Evolutionary conservation across 2,113 vertebrate genomes (phyloP).

Genomic region (Hippopotamus amphibius): DNA sequence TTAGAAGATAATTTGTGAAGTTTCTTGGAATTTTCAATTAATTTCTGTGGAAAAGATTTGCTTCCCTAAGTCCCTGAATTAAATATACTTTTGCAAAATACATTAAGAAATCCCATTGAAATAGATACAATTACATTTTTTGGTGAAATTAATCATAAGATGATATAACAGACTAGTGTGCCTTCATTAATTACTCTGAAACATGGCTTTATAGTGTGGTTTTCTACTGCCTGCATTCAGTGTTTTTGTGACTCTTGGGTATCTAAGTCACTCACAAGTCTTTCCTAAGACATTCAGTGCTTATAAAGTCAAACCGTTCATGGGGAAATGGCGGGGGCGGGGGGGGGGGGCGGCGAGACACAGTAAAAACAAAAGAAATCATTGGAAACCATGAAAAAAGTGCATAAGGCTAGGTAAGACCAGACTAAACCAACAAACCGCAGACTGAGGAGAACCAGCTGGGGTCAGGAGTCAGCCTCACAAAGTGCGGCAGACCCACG

Average conservation of each 20-base stretch:
- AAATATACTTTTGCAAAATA: neutral
- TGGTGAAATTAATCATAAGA: neutral
- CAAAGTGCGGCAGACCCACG: neutral
- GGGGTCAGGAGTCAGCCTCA: neutral
- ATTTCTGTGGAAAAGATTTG: neutral
- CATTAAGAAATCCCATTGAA: neutral
- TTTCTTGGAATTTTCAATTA: conserved; percentile 28
- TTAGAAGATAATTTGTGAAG: neutral
- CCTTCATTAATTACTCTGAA: neutral
- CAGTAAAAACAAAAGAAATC: neutral
- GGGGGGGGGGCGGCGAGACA: no score
- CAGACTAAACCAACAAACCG: neutral
- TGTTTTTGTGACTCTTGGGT: neutral
- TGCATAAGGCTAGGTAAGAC: neutral
- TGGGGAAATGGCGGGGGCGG: neutral
- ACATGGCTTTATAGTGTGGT: neutral
- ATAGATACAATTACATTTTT: neutral
- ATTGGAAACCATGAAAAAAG: neutral
- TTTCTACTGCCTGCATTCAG: neutral
- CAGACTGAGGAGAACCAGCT: neutral
- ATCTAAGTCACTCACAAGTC: neutral
- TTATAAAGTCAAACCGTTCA: conserved; percentile 18
- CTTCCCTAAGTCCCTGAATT: neutral
- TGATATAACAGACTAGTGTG: neutral
- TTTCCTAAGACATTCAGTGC: neutral